Percentiles rank a stretch among this genome's conserved stretches.
Evolutionary conservation across 2,888 invertebrate species (phyloP).

Genomic region (Epinotia demarniana): DNA sequence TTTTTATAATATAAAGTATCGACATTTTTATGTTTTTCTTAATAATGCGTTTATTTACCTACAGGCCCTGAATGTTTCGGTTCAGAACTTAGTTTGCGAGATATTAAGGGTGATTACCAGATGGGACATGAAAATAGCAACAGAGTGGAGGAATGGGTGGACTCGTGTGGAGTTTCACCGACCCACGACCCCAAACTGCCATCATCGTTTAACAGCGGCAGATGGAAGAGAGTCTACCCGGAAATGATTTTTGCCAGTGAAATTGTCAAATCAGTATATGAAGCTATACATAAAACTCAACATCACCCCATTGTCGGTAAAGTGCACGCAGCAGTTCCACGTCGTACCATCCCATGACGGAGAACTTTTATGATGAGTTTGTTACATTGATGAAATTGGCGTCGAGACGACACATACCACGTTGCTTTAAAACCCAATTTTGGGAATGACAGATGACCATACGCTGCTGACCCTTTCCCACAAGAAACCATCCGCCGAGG

Average conservation of each 20-base stretch:
- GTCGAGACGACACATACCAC: no score
- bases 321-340: neutral
- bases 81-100: neutral
- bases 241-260: neutral
- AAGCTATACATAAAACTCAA: neutral
- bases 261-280: neutral
- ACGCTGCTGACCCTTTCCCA: no score
- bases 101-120: neutral
- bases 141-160: slow-evolving; percentile 4
- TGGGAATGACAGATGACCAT: no score
- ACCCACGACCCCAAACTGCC: neutral
- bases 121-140: neutral
- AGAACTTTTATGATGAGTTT: neutral
- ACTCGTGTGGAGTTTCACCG: neutral
- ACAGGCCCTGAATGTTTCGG: neutral
- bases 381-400: no score
- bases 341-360: neutral
- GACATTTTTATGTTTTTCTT: neutral
- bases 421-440: no score
- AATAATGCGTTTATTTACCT: no score
- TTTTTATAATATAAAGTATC: neutral
- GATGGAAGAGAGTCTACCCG: slow-evolving; percentile 1
- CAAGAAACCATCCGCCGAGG: no score
- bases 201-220: neutral
- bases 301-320: neutral